These are phyloP conservation scores for Turritopsis rubra DNA, from an alignment of 30 jellyfish, hydroid and myxozoan species.

Conservation along the genomic window DNA sequence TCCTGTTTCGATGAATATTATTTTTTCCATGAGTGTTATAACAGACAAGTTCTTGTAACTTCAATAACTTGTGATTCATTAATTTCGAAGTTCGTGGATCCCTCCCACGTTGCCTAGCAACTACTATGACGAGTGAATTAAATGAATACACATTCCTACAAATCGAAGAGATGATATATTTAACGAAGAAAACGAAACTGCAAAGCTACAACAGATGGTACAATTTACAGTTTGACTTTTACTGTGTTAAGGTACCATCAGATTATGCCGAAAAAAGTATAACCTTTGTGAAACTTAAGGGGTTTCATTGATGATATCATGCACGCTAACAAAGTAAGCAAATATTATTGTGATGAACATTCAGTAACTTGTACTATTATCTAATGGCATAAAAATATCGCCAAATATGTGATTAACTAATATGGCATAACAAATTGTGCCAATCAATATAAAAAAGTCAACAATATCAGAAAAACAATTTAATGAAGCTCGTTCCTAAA, in stretches of 20 bases:
- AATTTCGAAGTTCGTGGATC: no score
- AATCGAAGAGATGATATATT: not conserved
- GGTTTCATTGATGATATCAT: no score
- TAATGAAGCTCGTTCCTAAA: not conserved
- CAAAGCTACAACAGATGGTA: no score
- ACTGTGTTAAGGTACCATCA: not conserved
- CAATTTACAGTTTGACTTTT: no score
- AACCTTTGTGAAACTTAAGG: no score
- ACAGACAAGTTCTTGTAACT: no score
- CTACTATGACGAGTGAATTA: not conserved
- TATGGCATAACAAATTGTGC: constrained; percentile 7
- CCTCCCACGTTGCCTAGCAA: no score
- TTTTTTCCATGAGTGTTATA: no score
- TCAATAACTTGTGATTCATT: no score
- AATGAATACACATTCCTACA: not conserved
- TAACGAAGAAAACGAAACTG: not conserved
- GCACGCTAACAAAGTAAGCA: not conserved
- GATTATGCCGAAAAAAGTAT: not conserved
- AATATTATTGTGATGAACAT: not conserved
- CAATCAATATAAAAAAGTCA: not conserved
- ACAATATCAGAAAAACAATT: not conserved
- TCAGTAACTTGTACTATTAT: not conserved
- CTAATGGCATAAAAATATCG: constrained; percentile 5
- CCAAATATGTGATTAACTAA: not conserved
- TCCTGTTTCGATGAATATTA: no score